Base-by-base conservation (phyloP, 2,797 vertebrate genomes). In the Okamejei kenojei region DNA sequence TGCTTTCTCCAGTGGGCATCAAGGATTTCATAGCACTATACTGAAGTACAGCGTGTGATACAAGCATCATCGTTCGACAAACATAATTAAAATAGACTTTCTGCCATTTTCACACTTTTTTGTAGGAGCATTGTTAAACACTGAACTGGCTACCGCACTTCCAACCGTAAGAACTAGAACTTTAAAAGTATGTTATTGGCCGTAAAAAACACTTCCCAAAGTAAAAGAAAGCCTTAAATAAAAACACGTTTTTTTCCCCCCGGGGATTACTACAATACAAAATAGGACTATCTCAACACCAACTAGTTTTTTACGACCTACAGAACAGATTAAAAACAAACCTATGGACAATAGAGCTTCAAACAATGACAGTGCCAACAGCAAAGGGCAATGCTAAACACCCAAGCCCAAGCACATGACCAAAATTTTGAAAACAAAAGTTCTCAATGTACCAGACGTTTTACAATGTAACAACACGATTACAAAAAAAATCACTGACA, bases 361-460 rank as follows among this genome's bases (percentile, higher is more conserved):
- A 65, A 65, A 88, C 32, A 2, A 84, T 17, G 82, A 86, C 61
- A 65, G 17, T 9, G 29, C 26, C 17, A 82, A 65, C 61, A 88
- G 61, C 81, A 84, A 11, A 1, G 45, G 29, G 26, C 54, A 61
- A 65, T 35, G 17, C n/a, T 65, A 8, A 63, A 88, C 7, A 8
- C 84, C 65, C n/a, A 65, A 65, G 13, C 58, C 32, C 29, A 88
- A 88, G 61, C 29, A 65, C 84, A 88, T 21, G 1, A 68, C 35
- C 3, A 10, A 88, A 68, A 68, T 88, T 35, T 35, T 88, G 63
- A 88, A 88, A 88, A n/a, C 61, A 88, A 88, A 74, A 68, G 84
- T 35, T 88, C 61, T 65, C 32, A 63, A 7, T 68, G 84, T 88
- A 68, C 84, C 84, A 68, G 63, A 88, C 9, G 1, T 35, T 68